Evolutionary conservation across 2,113 vertebrate genomes (phyloP), one percentile per base, ranked within the genome.

Genomic region (Alethe diademata): DNA sequence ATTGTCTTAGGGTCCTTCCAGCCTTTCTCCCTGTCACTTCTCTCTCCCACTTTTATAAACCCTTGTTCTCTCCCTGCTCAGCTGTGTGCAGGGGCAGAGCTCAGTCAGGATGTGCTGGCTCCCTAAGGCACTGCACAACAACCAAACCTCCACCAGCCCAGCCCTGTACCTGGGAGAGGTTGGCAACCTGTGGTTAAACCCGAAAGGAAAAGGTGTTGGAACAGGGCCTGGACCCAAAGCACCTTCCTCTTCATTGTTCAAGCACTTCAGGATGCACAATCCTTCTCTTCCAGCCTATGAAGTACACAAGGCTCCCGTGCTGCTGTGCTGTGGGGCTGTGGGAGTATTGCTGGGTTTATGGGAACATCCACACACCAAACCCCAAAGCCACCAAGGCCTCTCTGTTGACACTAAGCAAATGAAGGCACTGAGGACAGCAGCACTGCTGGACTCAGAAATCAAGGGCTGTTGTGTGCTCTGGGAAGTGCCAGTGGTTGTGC

Each of bases 91-190:
- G 2, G n/a, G 69, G 43, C 84, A 82, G 85, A 72, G 81, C 42
- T 81, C 61, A 19, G 48, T 16, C 1, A 4, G 61, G 72, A 29
- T 0, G 0, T 1, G 0, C 54, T 1, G 1, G n/a, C 86, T 93
- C 84, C 58, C 45, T 23, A 42, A 75, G 81, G 29, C 1, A 0
- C 90, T 47, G 70, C 74, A 26, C 70, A 40, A 2, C 23, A 47
- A 24, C 58, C 19, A 62, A 60, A 56, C 53, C 61, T 62, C 47
- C 76, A 8, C 51, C 57, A 64, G 89, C 78, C 4, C 58, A 40
- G 73, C 57, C 73, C 51, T 47, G 57, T 22, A 4, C 8, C 65
- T 3, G 1, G 17, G n/a, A 43, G 36, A 26, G 62, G 5, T 20
- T 74, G 58, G 36, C 29, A 26, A 6, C 31, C 38, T 15, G 15